Conservation (phyloP, 2,888 invertebrate genomes). For the Protodeltote pygarga region DNA sequence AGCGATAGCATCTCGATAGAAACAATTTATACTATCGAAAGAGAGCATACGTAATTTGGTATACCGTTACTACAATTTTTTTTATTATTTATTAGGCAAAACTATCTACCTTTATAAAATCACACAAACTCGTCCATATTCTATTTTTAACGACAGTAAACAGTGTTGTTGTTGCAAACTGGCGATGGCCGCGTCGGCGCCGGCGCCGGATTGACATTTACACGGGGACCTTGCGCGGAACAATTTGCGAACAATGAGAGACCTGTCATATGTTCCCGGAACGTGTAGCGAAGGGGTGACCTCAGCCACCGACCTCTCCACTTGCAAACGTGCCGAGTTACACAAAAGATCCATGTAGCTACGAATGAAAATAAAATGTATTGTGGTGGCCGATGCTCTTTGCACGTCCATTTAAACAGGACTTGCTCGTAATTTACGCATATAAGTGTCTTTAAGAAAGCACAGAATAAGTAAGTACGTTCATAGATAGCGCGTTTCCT, state of each 20-base stretch:
- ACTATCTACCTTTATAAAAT: constrained; percentile 22
- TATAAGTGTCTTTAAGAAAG: constrained; percentile 11
- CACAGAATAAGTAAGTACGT: no score
- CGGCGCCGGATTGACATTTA: constrained; percentile 81
- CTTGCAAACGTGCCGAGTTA: constrained; percentile 45
- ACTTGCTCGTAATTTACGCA: constrained; percentile 9
- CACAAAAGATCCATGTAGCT: constrained; percentile 47
- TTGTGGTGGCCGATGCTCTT: constrained; percentile 22
- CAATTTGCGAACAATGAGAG: constrained; percentile 79
- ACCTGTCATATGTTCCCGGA: constrained; percentile 81
- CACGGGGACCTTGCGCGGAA: constrained; percentile 74
- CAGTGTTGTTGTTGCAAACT: constrained; percentile 41
- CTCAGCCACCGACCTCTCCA: constrained; percentile 69
- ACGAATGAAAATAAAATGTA: constrained; percentile 32
- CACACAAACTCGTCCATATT: constrained; percentile 18
- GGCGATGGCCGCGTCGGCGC: constrained; percentile 64
- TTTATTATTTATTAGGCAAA: constrained; percentile 4
- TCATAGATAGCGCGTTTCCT: no score
- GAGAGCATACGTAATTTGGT: no score
- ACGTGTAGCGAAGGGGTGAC: constrained; percentile 68
- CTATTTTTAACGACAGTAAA: constrained; percentile 48
- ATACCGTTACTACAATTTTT: no score
- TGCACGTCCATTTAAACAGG: constrained; percentile 26
- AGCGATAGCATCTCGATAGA: no score
- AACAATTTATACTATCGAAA: no score